Conservation (phyloP, 1,140 invertebrate genomes). For the Drosophila tsacasi region DNA sequence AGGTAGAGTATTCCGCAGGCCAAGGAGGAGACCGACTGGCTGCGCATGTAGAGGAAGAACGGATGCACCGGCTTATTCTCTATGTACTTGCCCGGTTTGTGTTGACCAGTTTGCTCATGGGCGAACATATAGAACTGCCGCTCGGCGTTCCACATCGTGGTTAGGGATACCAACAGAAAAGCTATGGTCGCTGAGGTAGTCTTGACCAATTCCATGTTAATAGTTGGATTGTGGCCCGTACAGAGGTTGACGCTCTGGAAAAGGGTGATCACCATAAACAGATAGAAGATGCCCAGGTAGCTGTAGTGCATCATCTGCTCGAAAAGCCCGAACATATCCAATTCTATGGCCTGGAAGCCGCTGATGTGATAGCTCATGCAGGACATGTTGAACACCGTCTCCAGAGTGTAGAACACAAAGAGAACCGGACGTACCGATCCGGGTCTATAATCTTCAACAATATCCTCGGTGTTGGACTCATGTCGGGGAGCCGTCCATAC, state of each 20-base stretch:
- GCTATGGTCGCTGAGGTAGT: slow-evolving; percentile 7
- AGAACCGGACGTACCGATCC: slow-evolving; percentile 33
- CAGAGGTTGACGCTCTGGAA: slow-evolving; percentile 51
- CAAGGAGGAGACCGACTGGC: slow-evolving; percentile 32
- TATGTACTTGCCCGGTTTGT: not conserved
- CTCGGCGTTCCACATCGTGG: slow-evolving; percentile 47
- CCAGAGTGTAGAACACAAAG: slow-evolving; percentile 42
- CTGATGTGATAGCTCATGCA: slow-evolving; percentile 42
- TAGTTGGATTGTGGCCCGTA: slow-evolving; percentile 24
- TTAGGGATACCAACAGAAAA: slow-evolving; percentile 26
- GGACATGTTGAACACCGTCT: slow-evolving; percentile 35
- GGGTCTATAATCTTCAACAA: not conserved
- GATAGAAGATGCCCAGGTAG: slow-evolving; percentile 33
- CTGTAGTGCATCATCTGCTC: slow-evolving; percentile 11
- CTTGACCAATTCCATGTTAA: slow-evolving; percentile 25
- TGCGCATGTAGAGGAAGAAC: slow-evolving; percentile 11
- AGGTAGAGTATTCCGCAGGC: slow-evolving; percentile 40
- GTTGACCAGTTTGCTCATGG: not conserved
- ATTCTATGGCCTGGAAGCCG: slow-evolving; percentile 16
- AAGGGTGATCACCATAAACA: slow-evolving; percentile 38
- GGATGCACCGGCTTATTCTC: slow-evolving; percentile 22
- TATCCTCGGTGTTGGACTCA: accelerated
- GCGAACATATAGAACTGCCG: slow-evolving; percentile 24
- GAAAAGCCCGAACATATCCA: not conserved
- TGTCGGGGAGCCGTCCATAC: too few relatives aligned